Evolutionary conservation across 2,113 vertebrate genomes (phyloP).

Genomic region (Nanorana parkeri): DNA sequence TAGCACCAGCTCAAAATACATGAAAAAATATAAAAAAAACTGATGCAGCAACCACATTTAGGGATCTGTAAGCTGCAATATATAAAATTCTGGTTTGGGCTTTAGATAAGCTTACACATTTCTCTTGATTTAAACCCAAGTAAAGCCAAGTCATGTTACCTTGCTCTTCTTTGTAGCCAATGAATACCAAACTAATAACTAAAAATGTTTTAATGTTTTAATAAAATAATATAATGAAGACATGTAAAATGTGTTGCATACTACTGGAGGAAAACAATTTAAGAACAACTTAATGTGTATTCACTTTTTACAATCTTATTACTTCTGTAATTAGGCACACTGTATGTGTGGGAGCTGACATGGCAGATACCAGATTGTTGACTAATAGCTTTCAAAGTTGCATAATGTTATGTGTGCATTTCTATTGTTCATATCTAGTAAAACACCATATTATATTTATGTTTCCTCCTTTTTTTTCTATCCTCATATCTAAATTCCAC

Average conservation of each 20-base stretch:
- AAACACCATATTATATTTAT: not conserved
- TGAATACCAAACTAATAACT: not conserved
- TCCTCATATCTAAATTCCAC: constrained; percentile 27
- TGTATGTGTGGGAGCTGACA: constrained; percentile 2
- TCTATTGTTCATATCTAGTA: constrained; percentile 14
- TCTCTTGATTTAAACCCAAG: not conserved
- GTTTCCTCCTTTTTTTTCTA: not conserved
- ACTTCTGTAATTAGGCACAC: not conserved
- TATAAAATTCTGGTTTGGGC: no score
- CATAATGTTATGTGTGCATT: not conserved
- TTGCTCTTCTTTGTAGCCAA: no score
- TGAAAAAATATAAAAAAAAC: no score
- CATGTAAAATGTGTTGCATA: not conserved
- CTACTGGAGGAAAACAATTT: not conserved
- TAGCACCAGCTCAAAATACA: no score
- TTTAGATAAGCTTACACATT: no score
- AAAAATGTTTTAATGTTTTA: not conserved
- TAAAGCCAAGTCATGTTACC: no score
- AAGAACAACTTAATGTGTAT: not conserved
- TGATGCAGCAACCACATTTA: no score
- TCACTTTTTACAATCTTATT: not conserved
- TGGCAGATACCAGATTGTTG: constrained; percentile 18
- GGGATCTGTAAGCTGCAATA: no score
- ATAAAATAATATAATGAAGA: not conserved
- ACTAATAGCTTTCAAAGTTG: not conserved